These are phyloP conservation scores for Haliclona indistincta DNA, from an alignment of 37 sponge, comb jelly and placozoan species.

Conservation along the genomic window DNA sequence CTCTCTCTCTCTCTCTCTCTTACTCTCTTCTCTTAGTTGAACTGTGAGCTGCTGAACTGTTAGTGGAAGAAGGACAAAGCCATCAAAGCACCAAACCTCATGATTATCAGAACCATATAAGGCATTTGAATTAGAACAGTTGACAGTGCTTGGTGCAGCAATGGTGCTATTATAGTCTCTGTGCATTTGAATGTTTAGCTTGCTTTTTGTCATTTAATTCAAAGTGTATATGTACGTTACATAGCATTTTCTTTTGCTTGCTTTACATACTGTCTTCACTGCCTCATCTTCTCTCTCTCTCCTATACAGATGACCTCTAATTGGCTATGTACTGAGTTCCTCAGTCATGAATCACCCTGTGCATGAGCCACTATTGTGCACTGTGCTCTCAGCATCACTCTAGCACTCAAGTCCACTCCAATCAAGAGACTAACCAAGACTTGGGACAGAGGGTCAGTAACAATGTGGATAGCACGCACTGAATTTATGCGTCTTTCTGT, in stretches of 20 bases:
- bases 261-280: too few relatives aligned
- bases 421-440: conserved; percentile 50
- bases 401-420: conserved; percentile 55
- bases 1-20: too few relatives aligned
- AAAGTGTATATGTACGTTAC: too few relatives aligned
- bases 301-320: conserved; percentile 50
- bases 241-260: too few relatives aligned
- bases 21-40: too few relatives aligned
- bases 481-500: not conserved
- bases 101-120: conserved; percentile 41
- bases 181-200: too few relatives aligned
- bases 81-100: conserved; percentile 60
- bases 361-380: conserved; percentile 55
- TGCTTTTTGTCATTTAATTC: too few relatives aligned
- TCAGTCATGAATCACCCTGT: conserved; percentile 31
- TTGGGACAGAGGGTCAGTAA: conserved; percentile 62
- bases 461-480: conserved; percentile 30
- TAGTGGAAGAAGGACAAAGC: conserved; percentile 74
- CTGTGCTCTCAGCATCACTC: conserved; percentile 64
- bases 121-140: too few relatives aligned
- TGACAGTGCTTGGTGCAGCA: too few relatives aligned
- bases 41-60: conserved; percentile 68
- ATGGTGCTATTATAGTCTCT: too few relatives aligned
- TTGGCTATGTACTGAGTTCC: conserved; percentile 80
- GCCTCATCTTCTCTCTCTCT: not conserved